These are phyloP conservation scores for Mylabris phalerata DNA, from an alignment of 1,140 invertebrate species.

Conservation along the genomic window DNA sequence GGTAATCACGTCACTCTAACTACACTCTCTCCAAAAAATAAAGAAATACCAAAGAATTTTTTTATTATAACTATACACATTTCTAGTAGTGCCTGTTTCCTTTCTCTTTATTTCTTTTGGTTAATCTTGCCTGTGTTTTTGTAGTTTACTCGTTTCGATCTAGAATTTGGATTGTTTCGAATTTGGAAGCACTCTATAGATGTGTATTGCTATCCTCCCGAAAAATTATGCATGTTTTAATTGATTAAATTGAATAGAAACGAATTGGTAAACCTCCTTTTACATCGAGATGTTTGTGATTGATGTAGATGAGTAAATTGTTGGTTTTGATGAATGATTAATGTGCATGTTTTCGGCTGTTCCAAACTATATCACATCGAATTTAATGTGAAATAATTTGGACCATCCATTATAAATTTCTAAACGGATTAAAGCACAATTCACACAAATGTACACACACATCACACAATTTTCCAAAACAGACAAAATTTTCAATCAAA, in stretches of 20 bases:
- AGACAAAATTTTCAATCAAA: too few species aligned
- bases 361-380: too few species aligned
- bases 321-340: conserved; percentile 24
- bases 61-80: conserved; percentile 35
- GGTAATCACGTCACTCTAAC: conserved; percentile 63
- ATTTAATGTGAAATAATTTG: too few species aligned
- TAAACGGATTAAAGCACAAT: too few species aligned
- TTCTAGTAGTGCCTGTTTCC: conserved; percentile 41
- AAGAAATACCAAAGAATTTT: conserved; percentile 9
- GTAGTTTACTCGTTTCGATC: not conserved
- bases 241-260: conserved; percentile 8
- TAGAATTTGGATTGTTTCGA: not conserved
- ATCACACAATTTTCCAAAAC: too few species aligned
- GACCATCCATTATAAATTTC: too few species aligned
- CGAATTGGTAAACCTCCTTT: not conserved
- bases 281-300: conserved; percentile 7
- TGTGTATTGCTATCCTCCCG: conserved; percentile 28
- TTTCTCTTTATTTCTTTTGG: not conserved
- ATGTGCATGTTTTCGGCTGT: conserved; percentile 23
- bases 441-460: too few species aligned
- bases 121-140: conserved; percentile 12
- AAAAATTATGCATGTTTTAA: conserved; percentile 20
- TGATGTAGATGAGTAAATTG: conserved; percentile 1
- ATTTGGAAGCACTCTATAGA: conserved; percentile 36
- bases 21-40: conserved; percentile 29